Evolutionary conservation across 2,797 vertebrate species (phyloP).

Genomic region (Peromyscus nudipes): DNA sequence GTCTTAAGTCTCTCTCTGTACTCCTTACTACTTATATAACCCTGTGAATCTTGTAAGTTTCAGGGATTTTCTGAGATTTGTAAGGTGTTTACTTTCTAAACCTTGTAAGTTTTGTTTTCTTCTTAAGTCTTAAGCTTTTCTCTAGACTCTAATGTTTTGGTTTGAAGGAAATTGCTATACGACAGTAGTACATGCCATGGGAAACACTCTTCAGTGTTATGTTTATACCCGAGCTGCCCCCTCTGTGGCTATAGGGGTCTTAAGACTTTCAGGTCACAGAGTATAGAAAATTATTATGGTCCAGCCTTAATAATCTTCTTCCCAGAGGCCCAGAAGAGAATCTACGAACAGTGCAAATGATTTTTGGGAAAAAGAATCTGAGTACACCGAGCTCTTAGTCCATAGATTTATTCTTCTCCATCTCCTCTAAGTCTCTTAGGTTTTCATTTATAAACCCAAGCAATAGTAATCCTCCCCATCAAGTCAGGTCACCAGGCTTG

Average conservation of each 20-base stretch:
- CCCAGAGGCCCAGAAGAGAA: too few relatives aligned
- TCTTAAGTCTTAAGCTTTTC: neutral
- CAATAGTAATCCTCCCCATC: too few relatives aligned
- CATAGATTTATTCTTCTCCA: too few relatives aligned
- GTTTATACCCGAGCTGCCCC: too few relatives aligned
- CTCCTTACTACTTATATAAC: neutral
- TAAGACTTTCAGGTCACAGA: neutral
- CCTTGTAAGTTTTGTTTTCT: neutral
- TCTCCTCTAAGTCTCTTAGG: too few relatives aligned
- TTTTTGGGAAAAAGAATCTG: too few relatives aligned
- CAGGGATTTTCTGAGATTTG: neutral
- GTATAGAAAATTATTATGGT: too few relatives aligned
- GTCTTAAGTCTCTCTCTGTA: neutral
- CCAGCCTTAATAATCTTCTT: too few relatives aligned
- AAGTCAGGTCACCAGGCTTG: too few relatives aligned
- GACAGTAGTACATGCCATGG: neutral
- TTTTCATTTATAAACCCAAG: too few relatives aligned
- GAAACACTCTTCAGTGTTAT: neutral
- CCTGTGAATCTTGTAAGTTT: neutral
- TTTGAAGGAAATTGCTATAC: neutral
- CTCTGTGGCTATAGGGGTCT: neutral
- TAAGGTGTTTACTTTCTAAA: neutral
- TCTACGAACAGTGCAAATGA: too few relatives aligned
- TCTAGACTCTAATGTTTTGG: neutral
- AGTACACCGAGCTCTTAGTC: too few relatives aligned